phyloP scores from a whole-genome alignment of 2,797 vertebrate species.

The Calcarius lapponicus region DNA sequence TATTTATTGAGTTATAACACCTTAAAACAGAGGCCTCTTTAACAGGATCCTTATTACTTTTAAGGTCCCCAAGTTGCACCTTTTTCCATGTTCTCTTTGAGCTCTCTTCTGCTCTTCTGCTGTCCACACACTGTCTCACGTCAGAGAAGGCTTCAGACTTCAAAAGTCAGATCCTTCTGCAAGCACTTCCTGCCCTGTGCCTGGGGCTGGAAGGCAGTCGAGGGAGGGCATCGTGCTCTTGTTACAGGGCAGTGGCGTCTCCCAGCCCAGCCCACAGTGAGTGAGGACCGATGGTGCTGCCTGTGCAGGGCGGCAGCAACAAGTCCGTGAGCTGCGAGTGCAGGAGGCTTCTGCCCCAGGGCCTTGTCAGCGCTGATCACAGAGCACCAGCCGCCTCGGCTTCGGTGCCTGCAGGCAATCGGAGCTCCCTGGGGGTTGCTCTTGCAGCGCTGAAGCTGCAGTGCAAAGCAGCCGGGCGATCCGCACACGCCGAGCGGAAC shows the following conservation, averaged over 20 bases:
- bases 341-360: neutral
- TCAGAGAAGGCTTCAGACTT: neutral
- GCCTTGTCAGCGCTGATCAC: neutral
- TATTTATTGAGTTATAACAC: neutral
- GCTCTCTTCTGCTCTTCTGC: neutral
- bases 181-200: neutral
- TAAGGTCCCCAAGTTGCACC: neutral
- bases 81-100: neutral
- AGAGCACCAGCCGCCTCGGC: neutral
- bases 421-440: neutral
- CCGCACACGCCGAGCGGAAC: neutral
- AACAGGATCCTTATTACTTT: neutral
- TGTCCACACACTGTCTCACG: neutral
- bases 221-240: neutral
- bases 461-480: neutral
- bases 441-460: neutral
- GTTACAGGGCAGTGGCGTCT: neutral
- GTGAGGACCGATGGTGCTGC: neutral
- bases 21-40: neutral
- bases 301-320: neutral
- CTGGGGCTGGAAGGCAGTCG: neutral
- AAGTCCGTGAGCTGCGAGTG: rapidly evolving
- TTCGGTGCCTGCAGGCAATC: neutral
- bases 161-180: neutral
- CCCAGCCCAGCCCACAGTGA: neutral